Evolutionary conservation across 2,113 vertebrate species (phyloP), one percentile per base, ranked within the genome.

Genomic region (Crotalus tigris): DNA sequence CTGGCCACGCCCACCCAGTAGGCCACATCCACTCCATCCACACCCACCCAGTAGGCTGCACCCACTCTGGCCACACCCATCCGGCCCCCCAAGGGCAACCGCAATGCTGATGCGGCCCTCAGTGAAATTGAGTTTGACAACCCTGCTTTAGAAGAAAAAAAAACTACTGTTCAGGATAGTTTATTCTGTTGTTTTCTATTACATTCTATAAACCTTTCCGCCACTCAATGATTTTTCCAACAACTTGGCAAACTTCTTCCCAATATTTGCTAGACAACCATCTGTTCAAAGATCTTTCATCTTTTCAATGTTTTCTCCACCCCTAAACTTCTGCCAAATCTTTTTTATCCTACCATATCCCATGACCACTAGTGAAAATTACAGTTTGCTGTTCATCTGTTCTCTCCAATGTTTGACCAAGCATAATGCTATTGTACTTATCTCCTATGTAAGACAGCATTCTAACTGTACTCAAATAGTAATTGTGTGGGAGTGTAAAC

Each of bases 311-410:
- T 75, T 75, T 75, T 51, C 85, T n/a, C 86, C 33, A 44, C 13
- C 49, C 58, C 24, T 55, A 59, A 57, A 21, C 33, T 59, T 90
- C 85, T 93, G 88, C 92, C 88, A 90, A 59, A 59, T n/a, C 29
- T 85, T 85, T 81, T 89, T 91, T 86, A 90, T 26, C 33, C 90
- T 92, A 92, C 46, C 58, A 55, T 5, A 92, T 90, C 92, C 87
- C 87, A 89, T 86, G 64, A 57, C 24, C 64, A 93, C 57, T 86
- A 92, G 49, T 61, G 55, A 93, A 92, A 94, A 92, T 17, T 53
- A 55, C 29, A 39, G 23, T 69, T 86, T 94, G 54, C 81, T 91
- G 33, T 92, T 92, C 81, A 61, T 90, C 59, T 90, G 81, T 57
- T 92, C 81, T 53, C 53, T 92, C 88, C 58, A 90, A 81, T 87